Evolutionary conservation across 1,140 invertebrate genomes (phyloP).

Genomic region (Globodera rostochiensis): DNA sequence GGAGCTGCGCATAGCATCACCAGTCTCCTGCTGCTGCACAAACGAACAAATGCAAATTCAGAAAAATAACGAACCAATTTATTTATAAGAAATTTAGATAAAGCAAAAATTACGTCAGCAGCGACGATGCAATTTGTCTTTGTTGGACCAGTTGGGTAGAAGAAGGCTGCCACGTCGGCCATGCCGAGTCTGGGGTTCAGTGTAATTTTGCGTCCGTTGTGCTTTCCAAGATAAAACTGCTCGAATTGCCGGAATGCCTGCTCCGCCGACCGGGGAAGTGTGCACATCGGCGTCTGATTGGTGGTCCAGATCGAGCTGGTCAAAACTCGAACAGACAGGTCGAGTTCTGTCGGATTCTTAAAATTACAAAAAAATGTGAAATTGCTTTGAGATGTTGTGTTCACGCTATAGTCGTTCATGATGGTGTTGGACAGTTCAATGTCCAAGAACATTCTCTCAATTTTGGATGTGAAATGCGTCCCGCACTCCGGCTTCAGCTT

Average conservation of each 20-base stretch:
- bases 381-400: not conserved
- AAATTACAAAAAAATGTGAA: not conserved
- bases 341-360: slow-evolving; percentile 72
- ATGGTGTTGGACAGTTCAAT: slow-evolving; percentile 98
- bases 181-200: slow-evolving; percentile 93
- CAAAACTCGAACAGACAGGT: slow-evolving; percentile 91
- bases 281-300: slow-evolving; percentile 80
- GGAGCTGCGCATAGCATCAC: slow-evolving; percentile 31
- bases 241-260: slow-evolving; percentile 92
- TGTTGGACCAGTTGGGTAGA: slow-evolving; percentile 73
- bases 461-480: slow-evolving; percentile 98
- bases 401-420: slow-evolving; percentile 85
- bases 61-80: no score
- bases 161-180: slow-evolving; percentile 93
- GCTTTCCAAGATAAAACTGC: slow-evolving; percentile 86
- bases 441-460: slow-evolving; percentile 99
- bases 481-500: slow-evolving; percentile 92
- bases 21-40: slow-evolving; percentile 35
- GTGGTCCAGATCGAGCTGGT: slow-evolving; percentile 99
- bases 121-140: not conserved
- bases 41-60: no score
- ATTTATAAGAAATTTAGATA: no score
- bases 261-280: slow-evolving; percentile 83
- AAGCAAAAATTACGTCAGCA: not conserved
- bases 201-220: slow-evolving; percentile 93